These are phyloP conservation scores for Cygnus buccinator DNA, from an alignment of 2,113 vertebrate species.

Conservation along the genomic window DNA sequence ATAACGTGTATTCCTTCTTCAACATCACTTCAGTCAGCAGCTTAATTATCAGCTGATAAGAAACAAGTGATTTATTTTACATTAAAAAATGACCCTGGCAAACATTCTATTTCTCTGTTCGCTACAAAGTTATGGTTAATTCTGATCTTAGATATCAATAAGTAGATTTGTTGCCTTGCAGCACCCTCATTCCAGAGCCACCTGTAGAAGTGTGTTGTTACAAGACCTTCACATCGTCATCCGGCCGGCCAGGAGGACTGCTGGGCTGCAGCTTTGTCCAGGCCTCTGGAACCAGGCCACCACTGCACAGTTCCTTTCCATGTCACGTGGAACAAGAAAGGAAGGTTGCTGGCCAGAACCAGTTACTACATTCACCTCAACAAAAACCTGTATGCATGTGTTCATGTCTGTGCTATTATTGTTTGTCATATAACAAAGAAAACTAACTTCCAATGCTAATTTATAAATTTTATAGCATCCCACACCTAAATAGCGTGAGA, in stretches of 20 bases:
- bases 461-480: neutral
- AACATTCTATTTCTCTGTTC: neutral
- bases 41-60: neutral
- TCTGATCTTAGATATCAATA: neutral
- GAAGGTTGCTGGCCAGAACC: neutral
- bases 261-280: neutral
- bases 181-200: neutral
- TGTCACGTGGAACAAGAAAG: neutral
- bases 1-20: neutral
- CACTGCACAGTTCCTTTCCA: neutral
- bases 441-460: neutral
- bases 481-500: too few relatives aligned
- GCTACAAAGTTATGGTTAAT: neutral
- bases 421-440: neutral
- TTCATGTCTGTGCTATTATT: neutral
- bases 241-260: neutral
- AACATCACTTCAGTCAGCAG: neutral
- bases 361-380: neutral
- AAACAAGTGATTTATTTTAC: neutral
- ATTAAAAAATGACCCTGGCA: neutral
- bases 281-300: neutral
- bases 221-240: neutral
- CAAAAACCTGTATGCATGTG: accelerated
- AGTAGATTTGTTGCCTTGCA: neutral
- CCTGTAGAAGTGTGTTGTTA: neutral